Percentiles rank a stretch among this genome's conserved stretches.
These are phyloP conservation scores for Sternarchorhynchus goeldii DNA, from an alignment of 2,797 vertebrate species.

Conservation along the genomic window DNA sequence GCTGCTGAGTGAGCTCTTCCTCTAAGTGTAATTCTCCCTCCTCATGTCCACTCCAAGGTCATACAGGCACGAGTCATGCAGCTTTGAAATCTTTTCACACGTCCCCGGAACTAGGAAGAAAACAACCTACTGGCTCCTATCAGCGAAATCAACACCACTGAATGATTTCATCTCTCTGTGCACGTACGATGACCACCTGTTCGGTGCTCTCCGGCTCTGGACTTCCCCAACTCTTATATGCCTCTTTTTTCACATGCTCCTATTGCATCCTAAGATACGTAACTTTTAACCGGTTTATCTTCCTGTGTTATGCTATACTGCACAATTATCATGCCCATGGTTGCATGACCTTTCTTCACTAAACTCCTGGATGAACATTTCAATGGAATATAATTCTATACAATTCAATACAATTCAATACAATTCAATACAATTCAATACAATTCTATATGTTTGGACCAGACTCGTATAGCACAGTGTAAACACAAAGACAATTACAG, in stretches of 20 bases:
- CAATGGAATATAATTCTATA: conserved; percentile 59
- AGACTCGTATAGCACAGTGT: conserved; percentile 45
- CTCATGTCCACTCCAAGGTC: conserved; percentile 57
- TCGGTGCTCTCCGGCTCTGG: conserved; percentile 51
- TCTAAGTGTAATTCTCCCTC: conserved; percentile 55
- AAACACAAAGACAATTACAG: conserved; percentile 55
- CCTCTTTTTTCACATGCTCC: conserved; percentile 66
- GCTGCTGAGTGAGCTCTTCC: conserved; percentile 68
- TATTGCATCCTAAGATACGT: conserved; percentile 69
- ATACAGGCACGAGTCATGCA: conserved; percentile 59
- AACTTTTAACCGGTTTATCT: conserved; percentile 71
- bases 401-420: no score
- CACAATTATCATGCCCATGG: conserved; percentile 62
- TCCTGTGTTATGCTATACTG: conserved; percentile 57
- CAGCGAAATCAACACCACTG: conserved; percentile 75
- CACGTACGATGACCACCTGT: conserved; percentile 76
- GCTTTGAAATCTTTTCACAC: conserved; percentile 72
- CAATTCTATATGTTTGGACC: conserved; percentile 64
- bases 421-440: no score
- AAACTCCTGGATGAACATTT: conserved; percentile 53
- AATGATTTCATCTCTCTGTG: conserved; percentile 66
- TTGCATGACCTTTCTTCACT: conserved; percentile 57
- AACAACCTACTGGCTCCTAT: conserved; percentile 71
- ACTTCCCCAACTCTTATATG: conserved; percentile 64
- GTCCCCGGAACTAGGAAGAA: conserved; percentile 71